These are phyloP conservation scores for Drosophila pallidifrons DNA, from an alignment of 1,140 invertebrate species.

Conservation along the genomic window DNA sequence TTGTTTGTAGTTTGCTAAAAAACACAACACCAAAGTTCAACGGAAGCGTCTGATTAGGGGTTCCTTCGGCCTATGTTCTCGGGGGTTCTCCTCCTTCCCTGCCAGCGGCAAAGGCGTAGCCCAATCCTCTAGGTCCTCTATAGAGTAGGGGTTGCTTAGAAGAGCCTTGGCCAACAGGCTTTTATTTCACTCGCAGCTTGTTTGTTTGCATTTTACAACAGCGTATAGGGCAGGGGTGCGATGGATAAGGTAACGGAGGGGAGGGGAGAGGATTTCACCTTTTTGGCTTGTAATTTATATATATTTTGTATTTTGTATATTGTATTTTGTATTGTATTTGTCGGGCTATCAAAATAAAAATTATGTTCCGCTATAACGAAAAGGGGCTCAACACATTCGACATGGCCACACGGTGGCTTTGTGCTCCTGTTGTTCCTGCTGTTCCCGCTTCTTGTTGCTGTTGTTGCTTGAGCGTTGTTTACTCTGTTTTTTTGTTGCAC, in stretches of 20 bases:
- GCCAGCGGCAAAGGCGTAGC: slow-evolving; percentile 49
- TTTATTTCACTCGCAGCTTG: slow-evolving; percentile 42
- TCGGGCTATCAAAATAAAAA: slow-evolving; percentile 80
- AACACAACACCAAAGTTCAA: slow-evolving; percentile 24
- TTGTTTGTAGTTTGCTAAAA: slow-evolving; percentile 8
- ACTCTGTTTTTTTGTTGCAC: slow-evolving; percentile 48
- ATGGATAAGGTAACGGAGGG: not conserved
- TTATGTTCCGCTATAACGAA: slow-evolving; percentile 46
- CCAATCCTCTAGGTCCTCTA: slow-evolving; percentile 24
- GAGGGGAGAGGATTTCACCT: slow-evolving; percentile 52
- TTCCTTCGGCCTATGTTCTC: slow-evolving; percentile 37
- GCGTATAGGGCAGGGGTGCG: not conserved
- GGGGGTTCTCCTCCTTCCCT: not conserved
- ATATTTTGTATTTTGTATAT: slow-evolving; percentile 69
- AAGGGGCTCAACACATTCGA: slow-evolving; percentile 56
- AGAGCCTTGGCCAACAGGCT: slow-evolving; percentile 20
- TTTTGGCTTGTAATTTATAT: slow-evolving; percentile 84
- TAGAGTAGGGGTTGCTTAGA: slow-evolving; percentile 69
- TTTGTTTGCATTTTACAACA: slow-evolving; percentile 75
- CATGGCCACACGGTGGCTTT: slow-evolving; percentile 56
- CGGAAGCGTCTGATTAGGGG: slow-evolving; percentile 69
- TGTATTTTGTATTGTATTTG: slow-evolving; percentile 67
- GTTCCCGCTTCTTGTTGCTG: slow-evolving; percentile 30
- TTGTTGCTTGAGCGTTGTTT: slow-evolving; percentile 30
- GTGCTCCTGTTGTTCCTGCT: slow-evolving; percentile 39